Conservation (phyloP, 2,113 vertebrate genomes). For the Probosciger aterrimus region DNA sequence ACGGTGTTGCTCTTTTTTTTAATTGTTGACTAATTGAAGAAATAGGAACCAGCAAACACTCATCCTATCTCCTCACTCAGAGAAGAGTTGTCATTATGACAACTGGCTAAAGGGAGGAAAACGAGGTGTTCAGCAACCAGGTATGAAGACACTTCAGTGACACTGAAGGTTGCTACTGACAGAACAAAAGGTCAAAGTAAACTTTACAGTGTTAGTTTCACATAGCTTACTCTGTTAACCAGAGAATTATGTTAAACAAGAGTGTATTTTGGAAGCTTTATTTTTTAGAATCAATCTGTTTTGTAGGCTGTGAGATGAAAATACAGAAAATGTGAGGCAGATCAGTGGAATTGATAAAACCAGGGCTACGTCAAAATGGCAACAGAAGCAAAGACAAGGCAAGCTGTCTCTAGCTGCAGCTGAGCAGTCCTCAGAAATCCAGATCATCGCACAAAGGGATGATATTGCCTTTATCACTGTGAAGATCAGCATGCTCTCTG, state of each 20-base stretch:
- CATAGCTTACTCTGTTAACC: neutral
- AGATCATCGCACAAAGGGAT: neutral
- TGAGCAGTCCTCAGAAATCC: neutral
- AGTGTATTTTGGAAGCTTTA: neutral
- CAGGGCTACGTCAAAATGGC: neutral
- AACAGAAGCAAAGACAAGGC: neutral
- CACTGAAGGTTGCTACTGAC: neutral
- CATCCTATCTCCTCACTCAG: neutral
- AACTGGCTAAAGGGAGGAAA: constrained; percentile 13
- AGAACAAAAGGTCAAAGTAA: neutral
- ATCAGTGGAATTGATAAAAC: neutral
- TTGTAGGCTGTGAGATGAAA: neutral
- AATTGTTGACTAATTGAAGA: neutral
- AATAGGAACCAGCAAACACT: neutral
- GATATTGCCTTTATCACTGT: neutral
- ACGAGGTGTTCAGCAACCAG: neutral
- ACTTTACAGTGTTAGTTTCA: neutral
- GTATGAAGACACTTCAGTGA: neutral
- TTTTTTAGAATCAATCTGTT: neutral
- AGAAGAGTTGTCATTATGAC: neutral
- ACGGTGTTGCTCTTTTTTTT: neutral
- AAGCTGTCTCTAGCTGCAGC: neutral
- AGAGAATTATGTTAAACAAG: neutral
- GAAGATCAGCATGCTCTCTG: neutral
- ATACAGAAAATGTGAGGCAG: neutral